Percentiles rank a stretch among this genome's conserved stretches.
These are phyloP conservation scores for Porites lutea DNA, from an alignment of 64 coral and sea anemone genomes.

Conservation along the genomic window DNA sequence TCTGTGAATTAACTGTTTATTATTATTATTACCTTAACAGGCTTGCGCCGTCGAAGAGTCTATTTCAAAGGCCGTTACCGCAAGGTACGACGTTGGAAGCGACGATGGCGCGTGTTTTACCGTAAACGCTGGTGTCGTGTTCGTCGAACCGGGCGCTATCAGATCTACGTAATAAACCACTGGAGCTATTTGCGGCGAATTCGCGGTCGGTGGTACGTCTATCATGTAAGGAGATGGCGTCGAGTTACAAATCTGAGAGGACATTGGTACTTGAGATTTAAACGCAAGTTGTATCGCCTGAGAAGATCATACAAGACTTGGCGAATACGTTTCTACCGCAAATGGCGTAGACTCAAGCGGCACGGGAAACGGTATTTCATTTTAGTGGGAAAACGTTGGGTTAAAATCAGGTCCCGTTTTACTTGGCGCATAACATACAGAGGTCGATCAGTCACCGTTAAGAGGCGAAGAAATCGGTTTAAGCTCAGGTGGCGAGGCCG, in stretches of 20 bases:
- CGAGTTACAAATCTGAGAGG: not conserved
- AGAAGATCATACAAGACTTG: not conserved
- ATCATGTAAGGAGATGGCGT: not conserved
- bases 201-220: constrained; percentile 26
- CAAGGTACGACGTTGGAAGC: constrained; percentile 18
- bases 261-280: not conserved
- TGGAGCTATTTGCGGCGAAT: constrained; percentile 3
- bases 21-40: not conserved
- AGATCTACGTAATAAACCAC: not conserved
- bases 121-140: not conserved
- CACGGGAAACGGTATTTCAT: not conserved
- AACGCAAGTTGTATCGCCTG: not conserved
- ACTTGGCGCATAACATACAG: not conserved
- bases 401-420: not conserved
- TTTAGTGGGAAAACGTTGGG: not conserved
- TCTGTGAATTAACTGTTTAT: too few relatives aligned
- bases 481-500: not conserved
- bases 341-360: not conserved
- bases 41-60: not conserved
- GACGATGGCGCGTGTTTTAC: not conserved
- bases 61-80: not conserved
- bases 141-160: constrained; percentile 21
- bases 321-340: not conserved
- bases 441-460: not conserved
- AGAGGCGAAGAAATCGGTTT: not conserved